Evolutionary conservation across 2,888 invertebrate genomes (phyloP).

Genomic region (Pantelozetes paolii): DNA sequence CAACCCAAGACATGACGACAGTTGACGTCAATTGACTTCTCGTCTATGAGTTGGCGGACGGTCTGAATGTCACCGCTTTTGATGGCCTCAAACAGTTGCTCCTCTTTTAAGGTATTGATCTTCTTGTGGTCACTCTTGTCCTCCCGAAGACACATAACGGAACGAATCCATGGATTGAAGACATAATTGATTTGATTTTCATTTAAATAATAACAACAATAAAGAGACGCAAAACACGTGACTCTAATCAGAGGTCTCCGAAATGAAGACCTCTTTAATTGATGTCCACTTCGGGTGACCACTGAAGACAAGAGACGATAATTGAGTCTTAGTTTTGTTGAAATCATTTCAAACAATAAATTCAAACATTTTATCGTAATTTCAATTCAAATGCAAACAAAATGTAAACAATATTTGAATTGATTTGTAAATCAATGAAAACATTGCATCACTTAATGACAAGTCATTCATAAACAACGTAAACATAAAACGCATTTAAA

Average conservation of each 20-base stretch:
- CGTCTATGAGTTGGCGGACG: constrained; percentile 4
- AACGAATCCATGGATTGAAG: background rate
- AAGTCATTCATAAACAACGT: background rate
- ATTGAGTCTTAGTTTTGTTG: background rate
- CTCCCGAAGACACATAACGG: background rate
- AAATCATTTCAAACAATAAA: background rate
- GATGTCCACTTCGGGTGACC: no score
- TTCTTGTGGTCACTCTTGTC: background rate
- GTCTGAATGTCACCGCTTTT: constrained; percentile 6
- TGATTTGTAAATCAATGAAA: background rate
- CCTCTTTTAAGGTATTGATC: constrained; percentile 3
- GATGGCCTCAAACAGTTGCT: constrained; percentile 36
- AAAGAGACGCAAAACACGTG: constrained; percentile 21
- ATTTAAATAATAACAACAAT: constrained; percentile 2
- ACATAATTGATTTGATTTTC: background rate
- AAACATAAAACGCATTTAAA: no score
- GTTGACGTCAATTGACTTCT: constrained; percentile 21
- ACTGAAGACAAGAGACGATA: background rate
- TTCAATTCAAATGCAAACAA: background rate
- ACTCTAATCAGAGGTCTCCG: background rate
- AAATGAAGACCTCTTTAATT: background rate
- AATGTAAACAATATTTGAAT: background rate
- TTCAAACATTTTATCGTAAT: background rate
- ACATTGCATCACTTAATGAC: background rate
- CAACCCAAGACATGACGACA: constrained; percentile 69